phyloP scores from a whole-genome alignment of 2,797 vertebrate species.

The Hirundo rustica region DNA sequence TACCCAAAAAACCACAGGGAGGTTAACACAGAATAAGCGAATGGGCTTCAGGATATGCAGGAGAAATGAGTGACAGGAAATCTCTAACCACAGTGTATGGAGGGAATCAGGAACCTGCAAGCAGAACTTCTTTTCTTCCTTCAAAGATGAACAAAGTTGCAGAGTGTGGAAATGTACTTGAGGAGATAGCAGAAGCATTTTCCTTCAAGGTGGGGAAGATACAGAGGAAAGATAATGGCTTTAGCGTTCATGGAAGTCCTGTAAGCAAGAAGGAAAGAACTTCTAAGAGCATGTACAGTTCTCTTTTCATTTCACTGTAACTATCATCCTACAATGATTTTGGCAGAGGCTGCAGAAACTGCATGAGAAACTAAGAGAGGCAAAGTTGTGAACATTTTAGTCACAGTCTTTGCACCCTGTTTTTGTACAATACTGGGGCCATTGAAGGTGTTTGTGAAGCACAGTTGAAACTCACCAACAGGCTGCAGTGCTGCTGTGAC shows the following conservation, averaged over 20 bases:
- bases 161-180: neutral
- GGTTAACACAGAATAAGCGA: neutral
- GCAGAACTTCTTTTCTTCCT: neutral
- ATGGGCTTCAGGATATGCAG: neutral
- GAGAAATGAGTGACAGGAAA: neutral
- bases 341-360: neutral
- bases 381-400: neutral
- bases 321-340: neutral
- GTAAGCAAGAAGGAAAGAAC: neutral
- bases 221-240: neutral
- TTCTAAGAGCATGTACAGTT: neutral
- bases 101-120: neutral
- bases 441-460: neutral
- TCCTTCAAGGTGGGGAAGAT: neutral
- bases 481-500: neutral
- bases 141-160: neutral
- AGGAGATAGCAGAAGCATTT: neutral
- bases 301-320: neutral
- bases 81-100: neutral
- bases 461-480: neutral
- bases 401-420: neutral
- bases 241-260: neutral
- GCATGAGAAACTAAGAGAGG: neutral
- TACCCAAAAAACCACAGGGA: neutral
- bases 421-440: neutral